These are phyloP conservation scores for Charaxes varanes DNA, from an alignment of 1,140 invertebrate species.

Conservation along the genomic window DNA sequence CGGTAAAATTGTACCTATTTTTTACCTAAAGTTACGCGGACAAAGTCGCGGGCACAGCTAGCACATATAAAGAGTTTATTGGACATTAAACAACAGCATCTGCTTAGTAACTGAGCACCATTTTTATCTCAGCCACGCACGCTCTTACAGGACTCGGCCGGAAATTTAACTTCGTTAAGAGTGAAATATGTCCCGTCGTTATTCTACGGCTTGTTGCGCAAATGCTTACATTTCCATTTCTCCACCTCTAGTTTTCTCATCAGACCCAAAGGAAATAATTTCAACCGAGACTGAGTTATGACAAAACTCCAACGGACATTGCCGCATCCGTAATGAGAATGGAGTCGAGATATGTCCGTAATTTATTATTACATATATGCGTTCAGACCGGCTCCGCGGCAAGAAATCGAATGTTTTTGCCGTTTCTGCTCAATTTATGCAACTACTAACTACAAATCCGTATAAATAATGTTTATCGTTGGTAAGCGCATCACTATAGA, in stretches of 20 bases:
- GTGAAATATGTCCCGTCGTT: conserved; percentile 69
- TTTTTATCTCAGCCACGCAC: conserved; percentile 67
- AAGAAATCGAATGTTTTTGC: conserved; percentile 36
- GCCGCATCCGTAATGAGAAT: conserved; percentile 71
- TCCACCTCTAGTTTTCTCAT: conserved; percentile 72
- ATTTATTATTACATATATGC: conserved; percentile 64
- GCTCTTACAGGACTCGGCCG: conserved; percentile 57
- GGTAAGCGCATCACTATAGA: no score
- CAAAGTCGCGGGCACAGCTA: no score
- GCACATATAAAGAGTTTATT: no score
- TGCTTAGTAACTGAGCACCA: no score
- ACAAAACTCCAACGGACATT: conserved; percentile 69
- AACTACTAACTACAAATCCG: no score
- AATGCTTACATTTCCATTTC: conserved; percentile 68
- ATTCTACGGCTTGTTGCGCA: conserved; percentile 68
- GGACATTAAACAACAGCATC: no score
- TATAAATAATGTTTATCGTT: no score
- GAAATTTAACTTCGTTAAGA: conserved; percentile 71
- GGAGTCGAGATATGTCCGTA: conserved; percentile 64
- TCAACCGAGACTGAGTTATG: conserved; percentile 72
- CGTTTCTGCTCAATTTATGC: conserved; percentile 26
- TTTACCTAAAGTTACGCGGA: no score
- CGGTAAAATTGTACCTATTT: no score
- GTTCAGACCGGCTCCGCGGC: conserved; percentile 27
- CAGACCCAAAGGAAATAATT: conserved; percentile 71